These are phyloP conservation scores for Ellobius talpinus DNA, from an alignment of 2,113 vertebrate species.

Conservation along the genomic window DNA sequence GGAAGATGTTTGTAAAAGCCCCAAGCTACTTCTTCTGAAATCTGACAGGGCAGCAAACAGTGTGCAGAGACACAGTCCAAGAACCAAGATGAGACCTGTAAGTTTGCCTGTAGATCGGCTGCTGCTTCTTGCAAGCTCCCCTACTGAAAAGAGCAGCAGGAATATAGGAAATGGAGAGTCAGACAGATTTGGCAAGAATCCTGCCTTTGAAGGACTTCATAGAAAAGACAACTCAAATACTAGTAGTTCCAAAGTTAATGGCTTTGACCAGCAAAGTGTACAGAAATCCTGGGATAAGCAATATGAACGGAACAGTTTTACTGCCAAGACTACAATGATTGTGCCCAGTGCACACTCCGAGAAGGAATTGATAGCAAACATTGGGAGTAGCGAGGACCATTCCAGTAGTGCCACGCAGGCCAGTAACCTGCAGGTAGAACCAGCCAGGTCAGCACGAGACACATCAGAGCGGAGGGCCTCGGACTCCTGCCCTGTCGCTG, in stretches of 20 bases:
- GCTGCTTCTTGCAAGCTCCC: slow-evolving; percentile 82
- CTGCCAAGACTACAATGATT: slow-evolving; percentile 88
- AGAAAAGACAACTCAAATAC: slow-evolving; percentile 87
- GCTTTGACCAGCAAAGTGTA: slow-evolving; percentile 90
- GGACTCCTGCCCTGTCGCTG: slow-evolving; percentile 84
- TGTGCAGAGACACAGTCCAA: slow-evolving; percentile 89
- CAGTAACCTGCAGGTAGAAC: slow-evolving; percentile 87
- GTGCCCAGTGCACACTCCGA: slow-evolving; percentile 86
- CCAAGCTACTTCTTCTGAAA: slow-evolving; percentile 78
- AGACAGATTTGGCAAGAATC: slow-evolving; percentile 86
- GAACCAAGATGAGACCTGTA: slow-evolving; percentile 91
- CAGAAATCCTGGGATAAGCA: slow-evolving; percentile 93
- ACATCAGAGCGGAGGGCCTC: slow-evolving; percentile 87
- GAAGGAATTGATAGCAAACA: slow-evolving; percentile 71
- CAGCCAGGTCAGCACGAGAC: slow-evolving; percentile 86
- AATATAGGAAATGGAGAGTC: slow-evolving; percentile 82
- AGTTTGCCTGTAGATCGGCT: slow-evolving; percentile 92
- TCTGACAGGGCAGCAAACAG: slow-evolving; percentile 86
- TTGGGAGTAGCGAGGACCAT: slow-evolving; percentile 74
- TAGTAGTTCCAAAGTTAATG: slow-evolving; percentile 90
- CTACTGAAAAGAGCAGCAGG: slow-evolving; percentile 90
- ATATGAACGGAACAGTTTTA: slow-evolving; percentile 91
- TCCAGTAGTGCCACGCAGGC: slow-evolving; percentile 79
- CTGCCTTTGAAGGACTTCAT: slow-evolving; percentile 91
- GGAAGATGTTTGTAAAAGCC: slow-evolving; percentile 82